phyloP scores from a whole-genome alignment of 2,797 vertebrate genomes.

The Spinus pinus region DNA sequence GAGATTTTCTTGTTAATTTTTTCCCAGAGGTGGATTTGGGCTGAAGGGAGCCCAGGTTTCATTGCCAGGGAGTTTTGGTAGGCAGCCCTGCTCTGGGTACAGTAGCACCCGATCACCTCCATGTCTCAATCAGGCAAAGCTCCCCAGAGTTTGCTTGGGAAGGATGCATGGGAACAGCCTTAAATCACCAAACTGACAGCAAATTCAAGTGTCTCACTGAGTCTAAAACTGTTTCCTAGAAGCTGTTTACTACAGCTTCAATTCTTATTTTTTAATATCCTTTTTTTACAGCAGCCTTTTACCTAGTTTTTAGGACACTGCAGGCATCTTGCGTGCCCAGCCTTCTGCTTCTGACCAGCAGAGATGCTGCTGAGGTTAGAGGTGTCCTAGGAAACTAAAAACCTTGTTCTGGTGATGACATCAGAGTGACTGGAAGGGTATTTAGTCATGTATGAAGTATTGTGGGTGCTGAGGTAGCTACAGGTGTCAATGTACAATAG shows the following conservation, averaged over 20 bases:
- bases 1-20: background rate
- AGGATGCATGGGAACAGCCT: background rate
- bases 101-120: rapidly evolving
- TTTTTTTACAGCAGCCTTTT: conserved; percentile 17
- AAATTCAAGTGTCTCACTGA: background rate
- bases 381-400: background rate
- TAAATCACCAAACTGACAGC: conserved; percentile 15
- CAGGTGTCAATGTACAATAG: background rate
- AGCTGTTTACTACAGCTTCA: background rate
- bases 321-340: rapidly evolving
- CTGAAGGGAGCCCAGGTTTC: background rate
- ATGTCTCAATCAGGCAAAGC: background rate
- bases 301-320: background rate
- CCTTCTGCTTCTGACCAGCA: background rate
- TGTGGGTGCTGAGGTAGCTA: background rate
- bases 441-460: background rate
- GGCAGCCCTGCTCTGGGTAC: background rate
- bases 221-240: background rate
- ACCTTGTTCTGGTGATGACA: background rate
- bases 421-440: background rate
- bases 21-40: background rate
- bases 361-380: background rate
- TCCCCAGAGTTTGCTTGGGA: background rate
- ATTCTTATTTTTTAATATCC: background rate
- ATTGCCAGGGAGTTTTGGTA: background rate